Base-by-base conservation (phyloP, 2,113 vertebrate species). In the Tichodroma muraria region DNA sequence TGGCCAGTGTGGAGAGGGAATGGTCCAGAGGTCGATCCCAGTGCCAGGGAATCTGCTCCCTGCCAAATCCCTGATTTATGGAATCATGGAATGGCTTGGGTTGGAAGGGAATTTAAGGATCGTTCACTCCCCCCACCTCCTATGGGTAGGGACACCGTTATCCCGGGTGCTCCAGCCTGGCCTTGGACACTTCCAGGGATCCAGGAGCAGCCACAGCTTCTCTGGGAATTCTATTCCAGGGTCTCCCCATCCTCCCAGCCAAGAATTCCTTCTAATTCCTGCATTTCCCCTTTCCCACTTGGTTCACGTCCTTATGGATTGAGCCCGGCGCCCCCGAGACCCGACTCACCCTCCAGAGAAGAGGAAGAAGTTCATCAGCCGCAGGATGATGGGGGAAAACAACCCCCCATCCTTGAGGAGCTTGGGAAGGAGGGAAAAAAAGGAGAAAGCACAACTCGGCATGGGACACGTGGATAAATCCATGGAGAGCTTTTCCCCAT, bases 361-460 rank as follows among this genome's bases (percentile, higher is more conserved):
- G 50, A 99, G 75, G 40, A 98, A 97, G 92, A 98, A 99, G 97
- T 99, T 99, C 94, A 98, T 98, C 53, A 99, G 88, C 6, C 99
- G 97, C 0, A 96, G 98, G 65, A 99, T 96, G 64, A 99, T 6
- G 0, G 98, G 97, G 17, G 99, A 98, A 33, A 99, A 97, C 60
- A 98, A 68, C 5, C 98, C 98, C 15, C 98, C 98, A 44, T 99
- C 99, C 97, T 99, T 99, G 85, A 99, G 98, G 38, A 99, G 96
- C 99, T 99, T 66, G 47, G n/a, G 52, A 54, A 80, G 80, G 54
- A 78, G 35, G 72, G 31, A 11, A 24, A 22, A 64, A 64, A 69
- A 80, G 60, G 42, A 53, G 68, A 47, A 18, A 35, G 40, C 45
- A 25, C 42, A 35, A 2, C 37, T 91, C 0, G 2, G 40, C 33